Conservation (phyloP, 2,888 invertebrate genomes). For the Drosophila ustulata region DNA sequence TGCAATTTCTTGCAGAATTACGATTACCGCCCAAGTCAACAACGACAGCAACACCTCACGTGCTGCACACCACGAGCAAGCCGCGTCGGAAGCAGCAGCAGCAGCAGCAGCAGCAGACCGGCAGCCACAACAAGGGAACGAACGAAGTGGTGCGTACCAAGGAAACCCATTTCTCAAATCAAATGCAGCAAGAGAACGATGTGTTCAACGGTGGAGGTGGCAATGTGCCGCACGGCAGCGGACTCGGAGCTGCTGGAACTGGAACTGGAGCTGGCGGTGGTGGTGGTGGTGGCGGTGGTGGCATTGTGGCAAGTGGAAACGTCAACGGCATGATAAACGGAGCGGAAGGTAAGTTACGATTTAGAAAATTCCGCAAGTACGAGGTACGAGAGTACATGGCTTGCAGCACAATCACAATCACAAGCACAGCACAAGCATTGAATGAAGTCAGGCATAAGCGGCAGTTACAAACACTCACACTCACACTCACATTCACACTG, state of each 20-base stretch:
- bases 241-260: constrained; percentile 27
- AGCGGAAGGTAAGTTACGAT: constrained; percentile 83
- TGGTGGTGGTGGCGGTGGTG: constrained; percentile 27
- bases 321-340: constrained; percentile 82
- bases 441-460: constrained; percentile 71
- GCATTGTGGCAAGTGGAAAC: constrained; percentile 70
- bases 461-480: constrained; percentile 64
- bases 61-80: constrained; percentile 83
- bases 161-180: constrained; percentile 84
- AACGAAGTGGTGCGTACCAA: constrained; percentile 85
- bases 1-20: constrained; percentile 84
- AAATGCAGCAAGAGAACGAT: constrained; percentile 84
- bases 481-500: constrained; percentile 21
- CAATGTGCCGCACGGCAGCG: constrained; percentile 3
- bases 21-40: constrained; percentile 84
- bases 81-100: constrained; percentile 81
- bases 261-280: constrained; percentile 16
- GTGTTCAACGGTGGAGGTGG: constrained; percentile 69
- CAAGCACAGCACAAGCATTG: constrained; percentile 43
- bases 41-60: constrained; percentile 82
- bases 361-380: constrained; percentile 76
- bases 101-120: constrained; percentile 61
- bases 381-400: constrained; percentile 56
- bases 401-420: constrained; percentile 15
- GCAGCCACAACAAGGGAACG: constrained; percentile 81